phyloP scores from a whole-genome alignment of 2,113 vertebrate genomes.

The Lepisosteus oculatus region DNA sequence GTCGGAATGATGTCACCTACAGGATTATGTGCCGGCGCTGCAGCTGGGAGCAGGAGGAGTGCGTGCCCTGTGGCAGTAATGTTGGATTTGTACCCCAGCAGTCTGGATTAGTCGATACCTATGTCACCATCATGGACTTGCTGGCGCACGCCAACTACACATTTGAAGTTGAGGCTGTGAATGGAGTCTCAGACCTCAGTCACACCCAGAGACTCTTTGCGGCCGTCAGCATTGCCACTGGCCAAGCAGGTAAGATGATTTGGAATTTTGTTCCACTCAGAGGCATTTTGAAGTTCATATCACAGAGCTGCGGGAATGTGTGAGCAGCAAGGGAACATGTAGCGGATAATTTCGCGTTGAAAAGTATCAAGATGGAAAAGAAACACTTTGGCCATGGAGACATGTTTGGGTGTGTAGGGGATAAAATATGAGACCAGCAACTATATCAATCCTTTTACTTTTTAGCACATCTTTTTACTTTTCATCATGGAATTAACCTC shows the following conservation, averaged over 20 bases:
- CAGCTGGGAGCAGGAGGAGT: constrained; percentile 95
- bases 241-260: constrained; percentile 89
- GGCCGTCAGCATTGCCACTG: constrained; percentile 91
- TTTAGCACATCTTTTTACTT: too few species aligned
- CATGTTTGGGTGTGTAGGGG: too few species aligned
- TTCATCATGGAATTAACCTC: too few species aligned
- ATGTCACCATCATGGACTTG: constrained; percentile 86
- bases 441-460: too few species aligned
- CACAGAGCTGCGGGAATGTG: too few species aligned
- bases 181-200: constrained; percentile 94
- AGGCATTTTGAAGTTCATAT: too few species aligned
- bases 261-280: too few species aligned
- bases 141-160: constrained; percentile 97
- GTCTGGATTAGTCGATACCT: constrained; percentile 89
- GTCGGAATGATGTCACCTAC: constrained; percentile 94
- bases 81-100: constrained; percentile 89
- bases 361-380: too few species aligned
- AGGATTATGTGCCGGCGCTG: constrained; percentile 88
- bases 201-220: constrained; percentile 95
- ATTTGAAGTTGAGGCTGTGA: constrained; percentile 97
- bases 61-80: constrained; percentile 86
- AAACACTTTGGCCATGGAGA: too few species aligned
- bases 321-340: too few species aligned
- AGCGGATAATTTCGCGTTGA: too few species aligned
- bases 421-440: too few species aligned